Base-by-base conservation (phyloP, 2,888 invertebrate genomes). In the Sphinx pinastri region DNA sequence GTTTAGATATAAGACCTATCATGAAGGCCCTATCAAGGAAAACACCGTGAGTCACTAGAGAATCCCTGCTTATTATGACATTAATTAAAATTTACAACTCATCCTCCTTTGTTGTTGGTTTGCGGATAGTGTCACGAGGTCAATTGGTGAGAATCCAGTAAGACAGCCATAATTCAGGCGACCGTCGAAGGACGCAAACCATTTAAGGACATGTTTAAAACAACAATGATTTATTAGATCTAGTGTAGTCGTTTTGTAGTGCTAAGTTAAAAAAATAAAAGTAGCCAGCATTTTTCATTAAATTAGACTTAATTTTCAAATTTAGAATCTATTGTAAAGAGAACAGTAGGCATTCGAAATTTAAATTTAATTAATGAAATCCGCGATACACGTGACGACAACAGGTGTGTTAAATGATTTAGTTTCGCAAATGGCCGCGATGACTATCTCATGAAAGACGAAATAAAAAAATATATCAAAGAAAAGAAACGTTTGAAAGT, bases 401-500 rank as follows among this genome's bases (percentile, higher is more conserved):
- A 47, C 19, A 63, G 12, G 19, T 45, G 63, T 19, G 49, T 19
- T 49, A 13, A 49, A 63, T 63, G 16, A 49, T 63, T 63, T 63
- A 49, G 63, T 63, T 49, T 63, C 19, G 49, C 63, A 63, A 63
- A 63, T 13, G 8, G 63, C 4, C 10, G 5, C 13, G 63, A 63
- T 63, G 49, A 63, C 16, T 5, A 63, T 49, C 63, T 63, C 47
- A 63, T 63, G 49, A 63, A 19, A 49, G 13, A 6, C 10, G 31
- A 38, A 47, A 47, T 47, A 49, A 63, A 63, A 63, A 47, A 49
- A n/a, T n/a, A 54, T 25, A 55, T 55, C 19, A 55, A 49, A 19
- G 25, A 13, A 57, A 12, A 25, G 31, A 63, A 12, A 63, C 49
- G 47, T 47, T 63, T 63, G 49, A 63, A 63, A 63, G 63, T 63